These are phyloP conservation scores for Nomada ruficornis DNA, from an alignment of 2,888 invertebrate genomes.

Conservation along the genomic window DNA sequence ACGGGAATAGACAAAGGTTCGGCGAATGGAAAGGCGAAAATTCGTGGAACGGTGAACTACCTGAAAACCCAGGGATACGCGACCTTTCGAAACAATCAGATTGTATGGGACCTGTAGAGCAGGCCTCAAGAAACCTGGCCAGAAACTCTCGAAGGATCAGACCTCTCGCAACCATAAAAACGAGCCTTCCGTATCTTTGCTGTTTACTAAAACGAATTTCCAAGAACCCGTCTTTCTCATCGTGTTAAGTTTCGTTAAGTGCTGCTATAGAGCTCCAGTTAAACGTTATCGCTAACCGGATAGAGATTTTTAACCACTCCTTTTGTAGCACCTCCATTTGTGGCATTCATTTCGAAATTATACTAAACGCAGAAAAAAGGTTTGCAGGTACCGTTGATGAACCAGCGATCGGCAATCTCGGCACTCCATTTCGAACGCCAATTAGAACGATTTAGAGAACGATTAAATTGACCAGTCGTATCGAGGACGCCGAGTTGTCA, in stretches of 20 bases:
- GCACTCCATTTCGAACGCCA: neutral
- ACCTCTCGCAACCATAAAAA: constrained; percentile 34
- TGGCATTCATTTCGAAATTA: too few species aligned
- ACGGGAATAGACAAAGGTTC: constrained; percentile 33
- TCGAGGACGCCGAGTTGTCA: neutral
- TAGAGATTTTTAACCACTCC: neutral
- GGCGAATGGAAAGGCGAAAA: constrained; percentile 35
- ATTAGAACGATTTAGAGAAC: neutral
- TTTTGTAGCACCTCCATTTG: too few species aligned
- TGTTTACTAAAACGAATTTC: constrained; percentile 7
- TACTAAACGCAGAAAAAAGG: too few species aligned
- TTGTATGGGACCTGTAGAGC: constrained; percentile 26
- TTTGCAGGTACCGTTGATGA: too few species aligned
- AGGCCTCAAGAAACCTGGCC: constrained; percentile 5
- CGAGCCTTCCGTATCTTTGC: neutral
- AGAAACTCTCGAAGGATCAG: constrained; percentile 2
- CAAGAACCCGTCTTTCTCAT: neutral
- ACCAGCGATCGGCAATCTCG: too few species aligned
- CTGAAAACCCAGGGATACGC: constrained; percentile 15
- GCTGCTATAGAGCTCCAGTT: neutral
- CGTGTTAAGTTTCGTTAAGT: neutral
- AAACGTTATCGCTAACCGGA: neutral
- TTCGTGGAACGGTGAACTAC: constrained; percentile 49
- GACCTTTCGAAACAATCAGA: constrained; percentile 47
- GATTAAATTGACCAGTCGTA: neutral